Conservation (phyloP, 2,888 invertebrate genomes). For the Periphyllus acericola region DNA sequence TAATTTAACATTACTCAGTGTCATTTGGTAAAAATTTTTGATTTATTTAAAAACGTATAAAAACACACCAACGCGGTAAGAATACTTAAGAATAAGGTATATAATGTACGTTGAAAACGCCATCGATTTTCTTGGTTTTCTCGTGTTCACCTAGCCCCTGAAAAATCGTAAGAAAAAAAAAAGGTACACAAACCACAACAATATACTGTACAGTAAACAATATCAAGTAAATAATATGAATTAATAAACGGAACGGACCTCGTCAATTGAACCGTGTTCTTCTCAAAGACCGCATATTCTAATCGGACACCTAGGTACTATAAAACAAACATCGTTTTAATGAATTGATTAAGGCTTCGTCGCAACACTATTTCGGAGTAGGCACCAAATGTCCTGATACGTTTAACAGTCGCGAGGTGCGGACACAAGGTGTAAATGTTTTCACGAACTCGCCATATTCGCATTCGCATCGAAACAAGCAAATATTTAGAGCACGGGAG, state of each 20-base stretch:
- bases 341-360: not conserved
- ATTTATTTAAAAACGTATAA: conserved; percentile 19
- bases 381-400: not conserved
- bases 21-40: not conserved
- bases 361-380: not conserved
- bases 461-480: not conserved
- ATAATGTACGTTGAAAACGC: not conserved
- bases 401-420: not conserved
- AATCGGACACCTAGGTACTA: no score
- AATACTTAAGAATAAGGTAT: not conserved
- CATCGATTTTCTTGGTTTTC: not conserved
- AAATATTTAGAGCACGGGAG: not conserved
- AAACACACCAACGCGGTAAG: not conserved
- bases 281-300: not conserved
- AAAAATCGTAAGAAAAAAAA: conserved; percentile 36
- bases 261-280: not conserved
- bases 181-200: not conserved
- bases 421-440: not conserved
- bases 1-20: no score
- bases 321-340: no score
- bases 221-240: not conserved
- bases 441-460: not conserved
- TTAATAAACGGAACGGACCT: not conserved
- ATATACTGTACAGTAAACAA: not conserved
- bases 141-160: not conserved